Base-by-base conservation (phyloP, 2,888 invertebrate species). In the Chydorus sphaericus region DNA sequence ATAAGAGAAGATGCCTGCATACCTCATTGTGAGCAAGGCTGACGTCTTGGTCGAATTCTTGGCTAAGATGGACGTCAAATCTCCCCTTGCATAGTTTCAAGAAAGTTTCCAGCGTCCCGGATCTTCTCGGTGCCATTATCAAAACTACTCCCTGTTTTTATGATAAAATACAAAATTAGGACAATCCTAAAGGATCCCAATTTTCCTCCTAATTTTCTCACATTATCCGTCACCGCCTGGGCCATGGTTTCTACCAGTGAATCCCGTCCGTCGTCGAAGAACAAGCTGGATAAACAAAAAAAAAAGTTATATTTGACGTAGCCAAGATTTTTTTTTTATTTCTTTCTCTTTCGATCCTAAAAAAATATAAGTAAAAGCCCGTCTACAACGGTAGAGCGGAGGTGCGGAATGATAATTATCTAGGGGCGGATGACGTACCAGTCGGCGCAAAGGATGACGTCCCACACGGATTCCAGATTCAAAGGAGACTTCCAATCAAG, bases 71-170 rank as follows among this genome's bases (percentile, higher is more conserved):
- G 48, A 57, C 48, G 11, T 33, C 33, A 37, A 57, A 57, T n/a
- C 29, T 54, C 4, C 37, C 30, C 8, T 44, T 48, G 48, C 54
- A 48, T 14, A 48, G 53, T 51, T 75, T 71, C 38, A 78, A 74
- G 68, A 87, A 87, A 61, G 75, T 73, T 52, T 80, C 75, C 63
- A 87, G 76, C 7, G 86, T 85, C 61, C 75, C 73, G 4, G 83
- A 83, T 48, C 88, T 76, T 59, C 76, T 73, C 1, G 87, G 87
- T 10, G 87, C 87, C 78, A 86, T 83, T 44, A 86, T 75, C 59
- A 84, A 70, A 2, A 81, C 84, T 51, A 79, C 67, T 1, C 86
- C 85, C 65, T 69, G 59, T 2, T 59, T n/a, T n/a, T n/a, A n/a
- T n/a, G n/a, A n/a, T n/a, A n/a, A n/a, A n/a, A n/a, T n/a, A n/a